Base-by-base conservation (phyloP, 2,888 invertebrate genomes). In the Axea sp. region DNA sequence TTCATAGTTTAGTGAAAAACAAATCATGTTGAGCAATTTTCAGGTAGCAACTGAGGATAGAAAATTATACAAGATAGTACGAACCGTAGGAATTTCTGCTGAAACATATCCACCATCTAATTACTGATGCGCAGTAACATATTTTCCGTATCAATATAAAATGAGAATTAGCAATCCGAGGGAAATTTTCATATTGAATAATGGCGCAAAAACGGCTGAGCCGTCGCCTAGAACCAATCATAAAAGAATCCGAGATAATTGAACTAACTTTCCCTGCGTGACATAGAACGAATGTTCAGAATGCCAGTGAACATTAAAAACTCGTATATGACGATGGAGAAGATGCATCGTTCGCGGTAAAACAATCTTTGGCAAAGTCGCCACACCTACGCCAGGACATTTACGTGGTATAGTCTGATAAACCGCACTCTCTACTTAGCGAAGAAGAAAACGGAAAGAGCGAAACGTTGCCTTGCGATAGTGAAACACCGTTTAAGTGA, bases 381-480 rank as follows among this genome's bases (percentile, higher is more conserved):
- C 78, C 79, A 81, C 85, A 83, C 85, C 85, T 84, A 84, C 85
- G 83, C 80, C 33, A 31, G 24, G 51, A 65, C 65, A 45, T 64
- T 64, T 59, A 49, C 57, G 43, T 53, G 19, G 55, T 15, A 24
- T 33, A 47, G 22, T 47, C 33, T 35, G 73, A 67, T 73, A 73
- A 73, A 73, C 37, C 30, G 37, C 11, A 6, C 55, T 35, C 65
- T 45, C 45, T 39, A 30, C 39, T 47, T 47, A 26, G 30, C 24
- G 14, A 41, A 22, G 28, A 43, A 53, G 64, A 43, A 64, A 53
- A 64, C 22, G 43, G 41, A 43, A 55, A 53, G 30, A 55, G 37
- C 37, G 55, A 65, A 53, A 55, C 45, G 64, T 35, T 39, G 64
- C 51, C 33, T 26, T 5, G 51, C 51, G 64, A 64, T 51, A 64